Conservation (phyloP, 2,113 vertebrate genomes). For the Prionailurus bengalensis region DNA sequence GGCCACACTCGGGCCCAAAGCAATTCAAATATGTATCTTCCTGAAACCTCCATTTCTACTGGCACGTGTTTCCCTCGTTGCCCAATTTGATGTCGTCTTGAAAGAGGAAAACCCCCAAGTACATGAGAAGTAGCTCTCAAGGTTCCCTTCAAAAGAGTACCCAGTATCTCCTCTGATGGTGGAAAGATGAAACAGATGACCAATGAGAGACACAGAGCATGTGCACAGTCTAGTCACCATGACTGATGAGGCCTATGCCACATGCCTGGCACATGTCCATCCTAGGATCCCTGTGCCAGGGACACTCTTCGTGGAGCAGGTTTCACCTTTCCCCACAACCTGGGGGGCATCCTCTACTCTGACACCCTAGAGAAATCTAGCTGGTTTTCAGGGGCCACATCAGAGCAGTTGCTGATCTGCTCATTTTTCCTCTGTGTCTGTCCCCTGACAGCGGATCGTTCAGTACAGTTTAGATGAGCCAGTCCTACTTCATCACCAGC, state of each 20-base stretch:
- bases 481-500: background rate
- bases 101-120: slow-evolving; percentile 82
- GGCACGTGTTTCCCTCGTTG: background rate
- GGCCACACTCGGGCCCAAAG: slow-evolving; percentile 66
- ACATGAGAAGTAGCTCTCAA: slow-evolving; percentile 73
- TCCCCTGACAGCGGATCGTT: background rate
- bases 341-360: background rate
- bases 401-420: background rate
- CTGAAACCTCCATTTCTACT: background rate
- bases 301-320: background rate
- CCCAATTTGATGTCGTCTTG: slow-evolving; percentile 76
- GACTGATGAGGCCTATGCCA: background rate
- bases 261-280: no score
- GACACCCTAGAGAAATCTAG: background rate
- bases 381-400: background rate
- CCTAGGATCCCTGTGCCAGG: accelerated
- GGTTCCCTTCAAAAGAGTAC: background rate
- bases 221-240: background rate
- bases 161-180: slow-evolving; percentile 30
- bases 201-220: background rate
- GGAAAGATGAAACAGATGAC: background rate
- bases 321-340: background rate
- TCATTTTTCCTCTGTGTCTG: no score
- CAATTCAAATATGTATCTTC: slow-evolving; percentile 72
- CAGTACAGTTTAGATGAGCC: background rate